Evolutionary conservation across 64 coral and sea anemone species (phyloP), one percentile per base, ranked within the genome.

Genomic region (Montipora efflorescens): DNA sequence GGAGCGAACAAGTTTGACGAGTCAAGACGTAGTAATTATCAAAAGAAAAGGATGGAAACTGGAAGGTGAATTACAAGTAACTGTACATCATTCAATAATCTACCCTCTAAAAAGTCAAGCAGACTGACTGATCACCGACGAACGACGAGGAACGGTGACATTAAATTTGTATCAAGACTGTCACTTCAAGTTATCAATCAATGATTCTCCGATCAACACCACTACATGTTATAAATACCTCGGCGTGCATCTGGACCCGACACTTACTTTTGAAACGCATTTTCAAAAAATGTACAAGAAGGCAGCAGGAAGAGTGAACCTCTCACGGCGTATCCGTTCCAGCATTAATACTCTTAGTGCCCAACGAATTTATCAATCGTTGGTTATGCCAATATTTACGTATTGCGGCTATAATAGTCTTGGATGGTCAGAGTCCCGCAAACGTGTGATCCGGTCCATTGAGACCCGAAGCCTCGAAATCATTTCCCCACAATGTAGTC

Each of bases 281-380:
- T 93, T 93, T 78, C 70, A 47, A 57, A 93, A 87, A 93, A 87
- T 79, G 5, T 93, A 79, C 23, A 93, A 93, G 83, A 88, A 93
- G 76, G 91, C 82, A 79, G 84, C 91, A 44, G 91, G 91, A 93
- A 88, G 82, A 93, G 91, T 93, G 7, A 93, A 93, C 16, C 75
- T 93, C 4, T 79, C 88, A 78, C 92, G 76, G 75, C 76, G 67
- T 23, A 94, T 94, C 4, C 71, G 73, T 89, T 77, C 50, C 15
- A 87, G 14, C 8, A 59, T 87, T 5, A 22, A 86, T 87, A 3
- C 14, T 93, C 11, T 62, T 15, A 87, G 69, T 86, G 82, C 91
- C 21, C 76, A 87, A 93, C 57, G 77, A 59, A 82, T 94, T 89
- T 94, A 75, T 10, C 59, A 81, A 18, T 69, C 74, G 8, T 88